Evolutionary conservation across 92 coral and sea anemone genomes (phyloP).

Genomic region (Virgularia gustaviana): DNA sequence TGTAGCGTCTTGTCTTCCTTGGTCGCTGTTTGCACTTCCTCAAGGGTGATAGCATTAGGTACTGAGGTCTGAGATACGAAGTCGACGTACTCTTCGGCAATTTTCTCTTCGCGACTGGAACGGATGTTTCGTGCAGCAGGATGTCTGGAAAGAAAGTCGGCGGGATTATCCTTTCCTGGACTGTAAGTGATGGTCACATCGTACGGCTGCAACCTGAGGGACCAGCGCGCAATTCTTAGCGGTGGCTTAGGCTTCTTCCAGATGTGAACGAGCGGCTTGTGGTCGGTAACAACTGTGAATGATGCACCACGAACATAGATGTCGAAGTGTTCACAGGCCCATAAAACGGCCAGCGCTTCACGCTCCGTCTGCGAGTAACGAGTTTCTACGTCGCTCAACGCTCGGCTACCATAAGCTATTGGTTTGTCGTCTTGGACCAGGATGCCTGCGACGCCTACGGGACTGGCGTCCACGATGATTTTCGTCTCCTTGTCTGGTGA

Average conservation of each 20-base stretch:
- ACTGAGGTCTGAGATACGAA: conserved; percentile 22
- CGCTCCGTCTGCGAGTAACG: conserved; percentile 29
- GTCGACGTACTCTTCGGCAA: conserved; percentile 18
- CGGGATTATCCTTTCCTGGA: conserved; percentile 18
- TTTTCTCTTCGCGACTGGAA: neutral
- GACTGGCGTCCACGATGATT: conserved; percentile 37
- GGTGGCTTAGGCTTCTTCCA: conserved; percentile 26
- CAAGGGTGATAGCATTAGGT: conserved; percentile 12
- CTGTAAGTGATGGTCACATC: conserved; percentile 2
- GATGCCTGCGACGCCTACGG: conserved; percentile 34
- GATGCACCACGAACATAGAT: neutral
- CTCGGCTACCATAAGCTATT: conserved; percentile 16
- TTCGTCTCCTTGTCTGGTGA: conserved; percentile 17
- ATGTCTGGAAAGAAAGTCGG: conserved; percentile 29
- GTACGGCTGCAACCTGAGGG: conserved; percentile 43
- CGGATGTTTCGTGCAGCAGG: conserved; percentile 15
- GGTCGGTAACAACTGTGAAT: conserved; percentile 3
- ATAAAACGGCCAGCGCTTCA: conserved; percentile 9
- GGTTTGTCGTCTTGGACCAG: conserved; percentile 23
- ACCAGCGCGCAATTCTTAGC: conserved; percentile 34
- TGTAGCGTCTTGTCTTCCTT: conserved; percentile 22
- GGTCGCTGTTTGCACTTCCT: conserved; percentile 29
- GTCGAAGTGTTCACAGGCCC: conserved; percentile 19
- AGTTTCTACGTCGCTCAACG: conserved; percentile 28
- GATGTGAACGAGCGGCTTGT: conserved; percentile 26